Percentiles rank a stretch among this genome's conserved stretches.
These are phyloP conservation scores for Sebastes hubbsi DNA, from an alignment of 2,797 vertebrate genomes.

Conservation along the genomic window DNA sequence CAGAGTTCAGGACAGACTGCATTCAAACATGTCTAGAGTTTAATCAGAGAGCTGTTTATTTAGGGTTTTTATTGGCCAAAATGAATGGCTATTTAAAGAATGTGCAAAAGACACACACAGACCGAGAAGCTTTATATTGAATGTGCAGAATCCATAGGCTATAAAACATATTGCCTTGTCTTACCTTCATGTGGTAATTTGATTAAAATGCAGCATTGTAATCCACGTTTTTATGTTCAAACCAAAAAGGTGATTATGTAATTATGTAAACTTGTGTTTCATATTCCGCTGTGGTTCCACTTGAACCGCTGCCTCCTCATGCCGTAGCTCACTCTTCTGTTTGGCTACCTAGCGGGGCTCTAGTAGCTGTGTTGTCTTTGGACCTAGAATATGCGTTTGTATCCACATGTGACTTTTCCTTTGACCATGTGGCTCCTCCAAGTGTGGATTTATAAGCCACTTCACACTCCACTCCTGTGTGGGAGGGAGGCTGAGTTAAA, in stretches of 20 bases:
- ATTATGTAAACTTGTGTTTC: constrained; percentile 63
- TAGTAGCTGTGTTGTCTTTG: constrained; percentile 53
- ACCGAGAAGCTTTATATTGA: background rate
- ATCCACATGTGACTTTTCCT: constrained; percentile 75
- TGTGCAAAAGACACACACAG: background rate
- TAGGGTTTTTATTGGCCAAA: constrained; percentile 10
- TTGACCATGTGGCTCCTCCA: constrained; percentile 76
- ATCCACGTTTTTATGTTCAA: constrained; percentile 31
- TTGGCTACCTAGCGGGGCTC: constrained; percentile 38
- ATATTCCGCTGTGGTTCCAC: constrained; percentile 39
- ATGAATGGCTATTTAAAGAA: background rate
- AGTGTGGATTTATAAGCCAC: constrained; percentile 79
- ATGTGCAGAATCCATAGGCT: background rate
- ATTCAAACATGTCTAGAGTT: constrained; percentile 37
- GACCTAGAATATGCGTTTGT: constrained; percentile 58
- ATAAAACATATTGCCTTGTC: constrained; percentile 17
- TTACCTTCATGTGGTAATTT: constrained; percentile 35
- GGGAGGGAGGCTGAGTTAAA: constrained; percentile 80
- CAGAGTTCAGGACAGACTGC: constrained; percentile 58
- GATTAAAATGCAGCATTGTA: constrained; percentile 39
- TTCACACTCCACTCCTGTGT: constrained; percentile 80
- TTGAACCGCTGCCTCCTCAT: constrained; percentile 48
- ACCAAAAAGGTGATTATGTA: constrained; percentile 55
- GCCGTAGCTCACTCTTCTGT: constrained; percentile 28
- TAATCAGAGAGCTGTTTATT: constrained; percentile 29